Percentiles rank a stretch among this genome's conserved stretches.
These are phyloP conservation scores for Hormaphis cornu DNA, from an alignment of 1,140 invertebrate species.

Conservation along the genomic window DNA sequence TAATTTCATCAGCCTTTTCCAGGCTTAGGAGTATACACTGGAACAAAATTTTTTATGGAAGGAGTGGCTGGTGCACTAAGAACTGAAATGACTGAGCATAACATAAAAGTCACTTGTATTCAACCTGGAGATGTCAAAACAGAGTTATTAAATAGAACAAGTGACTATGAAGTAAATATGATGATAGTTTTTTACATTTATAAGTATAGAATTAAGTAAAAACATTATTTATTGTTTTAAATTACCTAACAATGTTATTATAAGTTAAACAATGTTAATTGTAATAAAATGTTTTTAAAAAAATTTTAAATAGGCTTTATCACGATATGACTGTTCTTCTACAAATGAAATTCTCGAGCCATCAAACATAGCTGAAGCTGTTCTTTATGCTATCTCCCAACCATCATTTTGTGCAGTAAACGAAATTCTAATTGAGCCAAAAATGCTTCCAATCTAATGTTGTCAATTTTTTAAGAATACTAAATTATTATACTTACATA, in stretches of 20 bases:
- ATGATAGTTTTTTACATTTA: not conserved
- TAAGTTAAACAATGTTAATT: not conserved
- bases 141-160: slow-evolving; percentile 34
- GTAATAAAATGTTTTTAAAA: not conserved
- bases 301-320: slow-evolving; percentile 30
- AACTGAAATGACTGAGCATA: slow-evolving; percentile 35
- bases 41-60: slow-evolving; percentile 39
- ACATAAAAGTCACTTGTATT: slow-evolving; percentile 38
- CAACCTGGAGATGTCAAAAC: slow-evolving; percentile 38
- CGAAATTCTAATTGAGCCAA: slow-evolving; percentile 38
- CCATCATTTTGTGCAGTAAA: slow-evolving; percentile 38
- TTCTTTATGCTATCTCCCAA: slow-evolving; percentile 36
- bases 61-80: slow-evolving; percentile 36
- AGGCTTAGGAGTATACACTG: slow-evolving; percentile 38
- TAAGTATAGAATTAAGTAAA: not conserved
- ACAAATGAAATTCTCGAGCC: slow-evolving; percentile 34
- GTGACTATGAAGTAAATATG: slow-evolving; percentile 36
- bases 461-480: not conserved
- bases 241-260: not conserved
- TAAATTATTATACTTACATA: not conserved
- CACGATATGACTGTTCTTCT: slow-evolving; percentile 33
- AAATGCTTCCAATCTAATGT: slow-evolving; percentile 34
- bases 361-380: slow-evolving; percentile 37
- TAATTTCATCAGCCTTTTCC: slow-evolving; percentile 36
- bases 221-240: not conserved